Evolutionary conservation across 2,797 vertebrate genomes (phyloP), one percentile per base, ranked within the genome.

Genomic region (Fratercula arctica): DNA sequence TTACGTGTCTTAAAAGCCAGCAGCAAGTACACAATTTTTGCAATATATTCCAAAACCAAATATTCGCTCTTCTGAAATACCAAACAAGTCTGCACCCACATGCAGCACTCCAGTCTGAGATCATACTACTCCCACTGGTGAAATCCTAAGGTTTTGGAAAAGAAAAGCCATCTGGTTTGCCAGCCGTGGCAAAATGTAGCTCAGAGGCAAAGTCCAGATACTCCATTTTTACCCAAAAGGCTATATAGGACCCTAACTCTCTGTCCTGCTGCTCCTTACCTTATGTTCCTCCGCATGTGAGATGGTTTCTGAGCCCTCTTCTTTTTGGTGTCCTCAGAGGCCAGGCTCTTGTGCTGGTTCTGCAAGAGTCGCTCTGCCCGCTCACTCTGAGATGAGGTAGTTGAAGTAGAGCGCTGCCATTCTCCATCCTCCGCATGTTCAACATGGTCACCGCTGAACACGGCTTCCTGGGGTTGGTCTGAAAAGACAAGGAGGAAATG

Each of bases 211-310:
- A 78, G 87, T 37, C 53, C 70, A 93, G 92, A 75, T 51, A 79
- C 73, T 53, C 50, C 16, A 10, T 54, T 95, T 84, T 70, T 83
- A 64, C 43, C 59, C 25, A 35, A 31, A 75, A 50, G 37, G 5
- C 57, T 64, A 21, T 18, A 39, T 1, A 85, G 39, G 56, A 69
- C 53, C 39, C 4, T 6, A 46, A 31, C 23, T 63, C 70, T n/a
- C 80, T 51, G 61, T n/a, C 53, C 64, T 87, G 60, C 50, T 92
- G 84, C 39, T 74, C 68, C 94, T 97, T 80, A 99, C 99, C 99
- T 98, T 97, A 99, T 99, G 96, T 99, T 99, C 95, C 99, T 99
- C 98, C 99, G 99, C 99, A 99, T 98, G 97, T 99, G 99, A 97
- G 98, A 97, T 84, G 99, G 99, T 96, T 99, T 99, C 97, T 99